These are phyloP conservation scores for Cottoperca gobio DNA, from an alignment of 2,797 vertebrate species.

Conservation along the genomic window DNA sequence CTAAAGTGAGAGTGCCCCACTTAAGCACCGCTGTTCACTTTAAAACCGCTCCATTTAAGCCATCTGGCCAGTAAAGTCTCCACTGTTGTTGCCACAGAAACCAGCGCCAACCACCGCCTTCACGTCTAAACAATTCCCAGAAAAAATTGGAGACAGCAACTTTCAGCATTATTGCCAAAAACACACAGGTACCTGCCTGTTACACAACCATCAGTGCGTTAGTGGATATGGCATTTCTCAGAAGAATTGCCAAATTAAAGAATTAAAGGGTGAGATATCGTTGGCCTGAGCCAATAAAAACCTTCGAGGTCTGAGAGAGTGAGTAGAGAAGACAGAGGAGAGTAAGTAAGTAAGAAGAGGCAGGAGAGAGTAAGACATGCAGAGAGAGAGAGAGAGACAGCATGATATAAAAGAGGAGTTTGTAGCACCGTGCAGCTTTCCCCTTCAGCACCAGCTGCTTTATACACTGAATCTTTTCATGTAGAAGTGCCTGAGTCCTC, in stretches of 20 bases:
- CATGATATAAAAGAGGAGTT: conserved; percentile 67
- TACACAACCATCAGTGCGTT: background rate
- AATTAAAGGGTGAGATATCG: conserved; percentile 13
- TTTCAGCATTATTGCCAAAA: conserved; percentile 30
- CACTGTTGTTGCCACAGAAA: conserved; percentile 66
- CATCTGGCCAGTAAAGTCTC: conserved; percentile 43
- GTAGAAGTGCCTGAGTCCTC: conserved; percentile 75
- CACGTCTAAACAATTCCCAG: conserved; percentile 10
- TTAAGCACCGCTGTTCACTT: conserved; percentile 43
- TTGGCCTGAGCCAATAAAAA: conserved; percentile 15
- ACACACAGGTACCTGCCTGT: conserved; percentile 21
- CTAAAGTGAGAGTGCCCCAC: conserved; percentile 57
- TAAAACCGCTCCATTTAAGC: conserved; percentile 54
- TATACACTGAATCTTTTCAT: conserved; percentile 77
- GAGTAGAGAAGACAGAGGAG: background rate
- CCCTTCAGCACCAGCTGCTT: conserved; percentile 71
- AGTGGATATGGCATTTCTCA: background rate
- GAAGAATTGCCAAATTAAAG: conserved; percentile 24
- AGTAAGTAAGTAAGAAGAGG: conserved; percentile 15
- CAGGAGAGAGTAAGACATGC: conserved; percentile 19
- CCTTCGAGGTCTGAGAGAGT: background rate
- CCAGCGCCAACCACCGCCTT: conserved; percentile 27
- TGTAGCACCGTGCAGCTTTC: conserved; percentile 49
- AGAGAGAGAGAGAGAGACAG: conserved; percentile 25
- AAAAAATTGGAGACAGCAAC: conserved; percentile 17